Percentiles rank a stretch among this genome's conserved stretches.
Evolutionary conservation across 2,797 vertebrate species (phyloP).

Genomic region (Hapalemur alaotrensis): DNA sequence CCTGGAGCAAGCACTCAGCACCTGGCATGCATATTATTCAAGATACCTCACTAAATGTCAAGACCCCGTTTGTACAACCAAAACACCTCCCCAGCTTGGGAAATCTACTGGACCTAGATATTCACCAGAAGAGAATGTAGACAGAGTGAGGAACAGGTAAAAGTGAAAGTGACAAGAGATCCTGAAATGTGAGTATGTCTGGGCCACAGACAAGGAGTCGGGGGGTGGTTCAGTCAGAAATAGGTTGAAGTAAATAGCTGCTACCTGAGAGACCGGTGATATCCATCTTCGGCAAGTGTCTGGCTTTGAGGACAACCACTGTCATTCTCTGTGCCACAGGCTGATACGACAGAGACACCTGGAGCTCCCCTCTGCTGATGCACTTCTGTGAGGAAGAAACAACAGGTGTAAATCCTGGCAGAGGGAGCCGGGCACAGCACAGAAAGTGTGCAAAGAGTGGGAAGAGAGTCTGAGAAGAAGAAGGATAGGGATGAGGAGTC

Average conservation of each 20-base stretch:
- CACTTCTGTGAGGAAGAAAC: conserved; percentile 86
- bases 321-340: conserved; percentile 96
- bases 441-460: background rate
- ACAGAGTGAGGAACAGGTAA: background rate
- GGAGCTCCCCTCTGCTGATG: conserved; percentile 93
- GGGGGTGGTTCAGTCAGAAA: background rate
- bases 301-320: conserved; percentile 96
- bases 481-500: background rate
- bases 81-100: background rate
- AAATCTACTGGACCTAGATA: background rate
- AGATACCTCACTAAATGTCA: background rate
- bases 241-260: conserved; percentile 88
- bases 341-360: conserved; percentile 96
- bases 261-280: conserved; percentile 97
- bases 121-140: background rate
- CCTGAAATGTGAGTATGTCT: background rate
- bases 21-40: too few relatives aligned
- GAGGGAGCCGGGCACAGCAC: background rate
- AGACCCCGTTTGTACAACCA: background rate
- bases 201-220: accelerated
- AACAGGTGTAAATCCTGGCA: background rate
- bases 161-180: background rate
- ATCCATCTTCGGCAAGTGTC: conserved; percentile 96
- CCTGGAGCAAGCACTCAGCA: background rate
- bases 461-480: background rate